Evolutionary conservation across 2,888 invertebrate genomes (phyloP).

Genomic region (Nephrotoma guestfalica): DNA sequence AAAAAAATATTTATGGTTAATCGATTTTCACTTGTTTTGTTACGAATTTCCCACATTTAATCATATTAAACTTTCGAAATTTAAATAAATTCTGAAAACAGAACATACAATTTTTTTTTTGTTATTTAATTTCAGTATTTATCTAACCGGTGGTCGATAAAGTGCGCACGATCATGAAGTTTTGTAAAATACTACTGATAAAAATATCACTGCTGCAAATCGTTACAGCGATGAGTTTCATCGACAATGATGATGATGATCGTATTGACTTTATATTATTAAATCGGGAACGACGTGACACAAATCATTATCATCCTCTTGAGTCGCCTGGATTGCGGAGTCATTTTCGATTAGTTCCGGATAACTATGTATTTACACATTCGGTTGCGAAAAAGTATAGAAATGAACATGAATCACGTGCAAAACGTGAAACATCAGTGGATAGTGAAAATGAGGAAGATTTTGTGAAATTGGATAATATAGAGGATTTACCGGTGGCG

Average conservation of each 20-base stretch:
- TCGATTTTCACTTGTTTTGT: neutral
- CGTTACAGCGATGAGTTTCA: neutral
- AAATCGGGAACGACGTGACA: constrained; percentile 12
- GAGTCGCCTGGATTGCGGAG: constrained; percentile 15
- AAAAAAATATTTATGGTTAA: neutral
- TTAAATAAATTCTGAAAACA: neutral
- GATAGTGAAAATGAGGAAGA: neutral
- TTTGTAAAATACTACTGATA: neutral
- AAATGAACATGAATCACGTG: neutral
- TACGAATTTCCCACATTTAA: neutral
- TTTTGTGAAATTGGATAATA: constrained; percentile 25
- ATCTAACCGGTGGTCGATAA: neutral
- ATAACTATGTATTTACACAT: neutral
- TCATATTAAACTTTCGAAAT: neutral
- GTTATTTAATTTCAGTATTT: neutral
- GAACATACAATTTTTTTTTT: neutral
- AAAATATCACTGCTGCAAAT: neutral
- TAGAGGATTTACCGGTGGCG: constrained; percentile 28
- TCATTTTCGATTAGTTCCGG: constrained; percentile 14
- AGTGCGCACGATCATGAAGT: neutral
- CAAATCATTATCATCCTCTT: constrained; percentile 14
- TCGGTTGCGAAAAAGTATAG: neutral
- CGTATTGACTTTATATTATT: neutral
- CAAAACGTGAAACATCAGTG: neutral
- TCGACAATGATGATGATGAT: neutral